Conservation (phyloP, 2,113 vertebrate genomes). For the Chroicocephalus ridibundus region DNA sequence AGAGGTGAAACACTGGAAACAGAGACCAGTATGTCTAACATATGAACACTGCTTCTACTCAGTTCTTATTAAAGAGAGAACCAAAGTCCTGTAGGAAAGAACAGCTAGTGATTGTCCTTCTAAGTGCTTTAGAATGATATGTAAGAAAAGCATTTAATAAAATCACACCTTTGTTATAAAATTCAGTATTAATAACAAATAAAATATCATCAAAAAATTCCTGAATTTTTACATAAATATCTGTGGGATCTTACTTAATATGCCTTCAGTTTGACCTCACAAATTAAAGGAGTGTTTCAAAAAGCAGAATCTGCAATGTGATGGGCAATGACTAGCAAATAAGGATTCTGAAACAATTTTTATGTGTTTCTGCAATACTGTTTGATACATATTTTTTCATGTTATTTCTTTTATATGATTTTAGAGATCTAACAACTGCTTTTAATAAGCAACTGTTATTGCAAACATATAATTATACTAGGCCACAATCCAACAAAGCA, state of each 20-base stretch:
- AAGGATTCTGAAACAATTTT: background rate
- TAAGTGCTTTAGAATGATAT: background rate
- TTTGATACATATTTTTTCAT: constrained; percentile 28
- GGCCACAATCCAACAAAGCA: constrained; percentile 68
- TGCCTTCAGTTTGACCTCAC: background rate
- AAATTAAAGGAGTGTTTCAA: background rate
- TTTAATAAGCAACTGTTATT: constrained; percentile 66
- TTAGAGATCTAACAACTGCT: constrained; percentile 61
- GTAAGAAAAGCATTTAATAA: background rate
- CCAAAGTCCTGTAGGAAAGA: background rate
- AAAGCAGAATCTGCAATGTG: background rate
- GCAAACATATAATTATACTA: constrained; percentile 68
- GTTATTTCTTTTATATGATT: constrained; percentile 54
- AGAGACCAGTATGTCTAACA: background rate
- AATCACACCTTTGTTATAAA: background rate
- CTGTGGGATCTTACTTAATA: background rate
- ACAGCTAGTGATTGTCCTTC: background rate
- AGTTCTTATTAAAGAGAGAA: background rate
- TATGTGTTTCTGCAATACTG: background rate
- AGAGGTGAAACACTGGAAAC: background rate
- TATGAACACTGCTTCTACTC: background rate
- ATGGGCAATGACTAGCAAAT: background rate
- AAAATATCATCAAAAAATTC: background rate
- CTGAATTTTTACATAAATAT: background rate
- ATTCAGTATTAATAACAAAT: background rate